Evolutionary conservation across 2,797 vertebrate species (phyloP), one percentile per base, ranked within the genome.

Genomic region (Botia almorhae): DNA sequence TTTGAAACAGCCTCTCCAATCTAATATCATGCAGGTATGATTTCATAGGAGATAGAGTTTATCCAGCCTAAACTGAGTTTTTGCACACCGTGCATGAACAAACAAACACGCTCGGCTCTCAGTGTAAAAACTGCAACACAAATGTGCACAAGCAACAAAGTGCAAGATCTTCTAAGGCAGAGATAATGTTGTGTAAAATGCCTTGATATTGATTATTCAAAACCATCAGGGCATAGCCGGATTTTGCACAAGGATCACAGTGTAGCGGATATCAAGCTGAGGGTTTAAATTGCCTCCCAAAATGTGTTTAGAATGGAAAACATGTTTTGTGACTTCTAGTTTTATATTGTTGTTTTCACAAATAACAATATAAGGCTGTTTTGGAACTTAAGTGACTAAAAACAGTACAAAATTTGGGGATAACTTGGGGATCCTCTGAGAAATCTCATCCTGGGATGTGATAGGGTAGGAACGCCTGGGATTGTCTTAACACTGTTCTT

Each of bases 161-260:
- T 6, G 33, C 6, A 5, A 46, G 69, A 80, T 78, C 69, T 69
- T 69, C 16, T 17, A 58, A 65, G 64, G 75, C 51, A 78, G 75
- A 73, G 63, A 78, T 68, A 77, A 82, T 60, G 63, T 68, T 58
- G 17, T 73, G 50, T 82, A 78, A 79, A 82, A 82, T 61, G 63
- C 56, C 61, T 69, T 67, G 33, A 36, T 60, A 51, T 39, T 73
- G 81, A 74, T 78, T 79, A 79, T 74, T 82, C 51, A 74, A 53
- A 82, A 36, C 21, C 58, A 82, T 51, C 7, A 0, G 46, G 39
- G 26, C 81, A 73, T 63, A 69, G 33, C 43, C 56, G 13, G 36
- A 58, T 78, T 79, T 69, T 51, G 63, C 64, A 50, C 29, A 64
- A 63, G 63, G 60, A 74, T 69, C 46, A 33, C 48, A 79, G 39